Percentiles rank a stretch among this genome's conserved stretches.
phyloP scores from a whole-genome alignment of 2,888 invertebrate species.

The Nemotelus pantherinus region DNA sequence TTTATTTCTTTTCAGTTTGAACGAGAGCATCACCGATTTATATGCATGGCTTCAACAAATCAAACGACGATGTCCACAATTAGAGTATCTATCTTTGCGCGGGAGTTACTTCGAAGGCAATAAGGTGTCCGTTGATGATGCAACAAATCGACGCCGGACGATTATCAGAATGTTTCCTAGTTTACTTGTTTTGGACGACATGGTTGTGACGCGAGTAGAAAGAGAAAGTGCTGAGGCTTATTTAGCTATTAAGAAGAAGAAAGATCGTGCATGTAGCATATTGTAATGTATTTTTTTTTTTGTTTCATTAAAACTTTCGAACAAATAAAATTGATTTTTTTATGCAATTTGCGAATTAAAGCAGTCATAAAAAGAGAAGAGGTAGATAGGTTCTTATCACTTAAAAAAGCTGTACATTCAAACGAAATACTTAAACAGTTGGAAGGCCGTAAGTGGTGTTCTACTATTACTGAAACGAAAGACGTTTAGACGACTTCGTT shows the following conservation, averaged over 20 bases:
- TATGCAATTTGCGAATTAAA: too few relatives aligned
- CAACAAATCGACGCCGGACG: slow-evolving; percentile 23
- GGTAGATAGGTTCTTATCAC: too few relatives aligned
- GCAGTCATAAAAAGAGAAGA: too few relatives aligned
- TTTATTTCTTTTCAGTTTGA: slow-evolving; percentile 9
- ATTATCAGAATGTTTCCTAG: slow-evolving; percentile 21
- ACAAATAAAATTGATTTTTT: too few relatives aligned
- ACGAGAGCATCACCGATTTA: not conserved
- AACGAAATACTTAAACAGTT: too few relatives aligned
- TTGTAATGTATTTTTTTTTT: not conserved
- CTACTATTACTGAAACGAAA: too few relatives aligned
- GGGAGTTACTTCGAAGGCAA: not conserved
- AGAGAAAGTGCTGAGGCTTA: not conserved
- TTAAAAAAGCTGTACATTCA: too few relatives aligned
- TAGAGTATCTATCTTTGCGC: not conserved
- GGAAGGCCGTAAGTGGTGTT: too few relatives aligned
- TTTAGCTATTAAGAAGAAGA: not conserved
- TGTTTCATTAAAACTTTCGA: too few relatives aligned
- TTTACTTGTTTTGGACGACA: not conserved
- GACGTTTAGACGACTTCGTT: too few relatives aligned
- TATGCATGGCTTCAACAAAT: not conserved
- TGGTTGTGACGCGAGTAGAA: not conserved
- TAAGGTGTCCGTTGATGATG: slow-evolving; percentile 14
- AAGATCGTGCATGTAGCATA: not conserved
- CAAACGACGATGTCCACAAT: slow-evolving; percentile 6